Conservation (phyloP, 2,797 vertebrate species). For the Acanthurus lineatus region DNA sequence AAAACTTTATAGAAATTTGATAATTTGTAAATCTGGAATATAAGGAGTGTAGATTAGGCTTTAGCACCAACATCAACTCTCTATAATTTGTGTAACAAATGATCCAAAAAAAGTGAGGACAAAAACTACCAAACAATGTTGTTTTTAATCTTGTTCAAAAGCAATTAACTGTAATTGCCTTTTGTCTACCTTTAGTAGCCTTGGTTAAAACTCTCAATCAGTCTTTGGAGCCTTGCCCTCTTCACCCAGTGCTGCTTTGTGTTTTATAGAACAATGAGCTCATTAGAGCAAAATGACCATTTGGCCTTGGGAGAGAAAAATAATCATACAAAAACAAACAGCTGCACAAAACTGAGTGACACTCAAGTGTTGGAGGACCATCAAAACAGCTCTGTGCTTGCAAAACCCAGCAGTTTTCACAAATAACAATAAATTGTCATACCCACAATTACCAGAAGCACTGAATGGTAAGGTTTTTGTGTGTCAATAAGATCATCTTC, state of each 20-base stretch:
- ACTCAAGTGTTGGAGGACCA: conserved; percentile 84
- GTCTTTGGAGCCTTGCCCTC: conserved; percentile 64
- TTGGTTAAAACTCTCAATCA: conserved; percentile 76
- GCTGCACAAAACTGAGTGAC: conserved; percentile 77
- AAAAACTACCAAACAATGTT: conserved; percentile 45
- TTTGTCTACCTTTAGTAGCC: conserved; percentile 67
- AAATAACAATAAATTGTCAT: conserved; percentile 90
- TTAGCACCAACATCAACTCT: background rate
- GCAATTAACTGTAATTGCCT: conserved; percentile 73
- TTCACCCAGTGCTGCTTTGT: conserved; percentile 57
- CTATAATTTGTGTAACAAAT: background rate
- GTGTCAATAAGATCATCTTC: conserved; percentile 85
- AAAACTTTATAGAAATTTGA: background rate
- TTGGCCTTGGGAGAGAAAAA: conserved; percentile 83
- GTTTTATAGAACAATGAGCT: conserved; percentile 76
- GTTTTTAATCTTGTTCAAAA: conserved; percentile 68
- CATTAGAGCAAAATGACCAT: conserved; percentile 89
- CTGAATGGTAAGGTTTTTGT: conserved; percentile 81
- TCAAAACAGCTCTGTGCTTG: conserved; percentile 82
- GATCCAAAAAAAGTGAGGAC: background rate
- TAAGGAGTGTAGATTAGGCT: background rate
- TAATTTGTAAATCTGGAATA: background rate
- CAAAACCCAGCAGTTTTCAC: conserved; percentile 88
- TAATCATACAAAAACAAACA: conserved; percentile 76
- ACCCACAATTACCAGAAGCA: conserved; percentile 87